Base-by-base conservation (phyloP, 2,888 invertebrate genomes). In the Odontomyia ornata region DNA sequence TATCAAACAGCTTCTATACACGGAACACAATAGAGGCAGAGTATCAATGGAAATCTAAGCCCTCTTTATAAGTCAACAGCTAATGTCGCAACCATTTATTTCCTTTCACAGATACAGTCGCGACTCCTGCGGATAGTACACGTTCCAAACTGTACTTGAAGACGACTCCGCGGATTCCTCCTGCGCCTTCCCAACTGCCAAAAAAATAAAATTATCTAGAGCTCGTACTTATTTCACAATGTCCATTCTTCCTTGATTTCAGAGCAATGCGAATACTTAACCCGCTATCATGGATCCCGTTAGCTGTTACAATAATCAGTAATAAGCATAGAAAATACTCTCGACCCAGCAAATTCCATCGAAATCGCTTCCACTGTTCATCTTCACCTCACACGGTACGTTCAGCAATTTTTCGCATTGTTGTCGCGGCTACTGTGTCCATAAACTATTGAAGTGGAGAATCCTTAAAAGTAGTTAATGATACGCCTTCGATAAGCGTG, bases 401-500 rank as follows among this genome's bases (percentile, higher is more conserved):
- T 25, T 60, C 21, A 5, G 21, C 23, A 60, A 21, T n/a, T n/a
- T 21, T 60, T 18, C 11, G 60, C 47, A 47, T 46, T 69, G 46
- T 46, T 69, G 69, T 46, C 69, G 69, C 46, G 46, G 46, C 69
- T 69, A 47, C 46, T 47, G 69, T 23, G 13, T 5, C 25, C 9
- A 11, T 30, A 36, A 9, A 18, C 27, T 21, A 43, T 18, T 36
- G 36, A 7, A 9, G 18, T 21, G 60, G 15, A 73, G 73, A 25
- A 57, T 72, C 73, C 73, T 73, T 73, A 73, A 73, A 73, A 73
- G 73, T 57, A 73, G 73, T 57, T 73, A 73, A 73, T 73, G 73
- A 73, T 73, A 73, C 72, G 72, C 72, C 72, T 72, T 43, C 52
- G 52, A 52, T 36, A 56, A 57, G 56, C 56, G 56, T 56, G 72